Conservation (phyloP, 1,140 invertebrate species). For the Vollenhovia emeryi region DNA sequence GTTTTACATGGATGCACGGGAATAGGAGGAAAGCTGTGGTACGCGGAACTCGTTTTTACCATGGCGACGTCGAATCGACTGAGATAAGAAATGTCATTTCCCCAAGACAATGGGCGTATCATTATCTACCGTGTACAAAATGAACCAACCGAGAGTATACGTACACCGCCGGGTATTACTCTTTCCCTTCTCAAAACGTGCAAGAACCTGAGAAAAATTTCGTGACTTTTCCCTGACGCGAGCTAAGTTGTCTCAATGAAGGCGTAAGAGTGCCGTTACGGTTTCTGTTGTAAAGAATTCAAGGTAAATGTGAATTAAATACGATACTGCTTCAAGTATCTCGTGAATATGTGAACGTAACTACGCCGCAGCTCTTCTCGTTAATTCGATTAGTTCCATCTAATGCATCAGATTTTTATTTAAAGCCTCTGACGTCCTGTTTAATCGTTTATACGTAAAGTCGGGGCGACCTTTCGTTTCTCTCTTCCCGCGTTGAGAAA, state of each 20-base stretch:
- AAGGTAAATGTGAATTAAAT: neutral
- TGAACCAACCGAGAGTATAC: conserved; percentile 44
- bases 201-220: conserved; percentile 27
- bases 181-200: conserved; percentile 13
- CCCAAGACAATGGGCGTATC: conserved; percentile 64
- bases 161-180: neutral
- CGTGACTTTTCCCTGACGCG: neutral
- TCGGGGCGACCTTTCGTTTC: neutral
- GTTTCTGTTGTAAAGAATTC: neutral
- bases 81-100: conserved; percentile 74
- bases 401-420: neutral
- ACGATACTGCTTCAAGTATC: neutral
- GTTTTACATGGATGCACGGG: neutral
- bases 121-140: conserved; percentile 63
- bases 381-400: neutral
- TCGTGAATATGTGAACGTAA: neutral
- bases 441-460: neutral
- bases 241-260: neutral
- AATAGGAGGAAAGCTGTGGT: neutral
- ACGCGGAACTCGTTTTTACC: conserved; percentile 29
- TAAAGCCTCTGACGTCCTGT: neutral
- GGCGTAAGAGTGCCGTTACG: neutral
- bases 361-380: neutral
- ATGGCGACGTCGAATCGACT: conserved; percentile 47
- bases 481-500: neutral